Base-by-base conservation (phyloP, 1,140 invertebrate species). In the Danaus melanippus region DNA sequence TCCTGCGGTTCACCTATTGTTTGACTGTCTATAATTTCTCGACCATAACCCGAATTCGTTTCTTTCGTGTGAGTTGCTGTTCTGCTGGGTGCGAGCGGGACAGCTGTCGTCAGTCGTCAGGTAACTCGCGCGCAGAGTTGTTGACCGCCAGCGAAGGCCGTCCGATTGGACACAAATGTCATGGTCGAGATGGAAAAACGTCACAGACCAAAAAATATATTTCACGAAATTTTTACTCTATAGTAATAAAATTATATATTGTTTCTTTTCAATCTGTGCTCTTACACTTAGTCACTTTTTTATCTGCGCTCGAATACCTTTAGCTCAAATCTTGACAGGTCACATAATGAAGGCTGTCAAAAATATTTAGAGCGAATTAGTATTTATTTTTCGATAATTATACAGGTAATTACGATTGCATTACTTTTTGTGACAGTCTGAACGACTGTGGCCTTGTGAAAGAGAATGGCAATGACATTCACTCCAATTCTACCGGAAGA, bases 151-250 rank as follows among this genome's bases (percentile, higher is more conserved):
- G 60, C 72, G 79, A 84, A 86, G 83, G 80, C 77, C 83, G 75
- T 58, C 64, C 83, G 83, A 84, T 86, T 80, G 83, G 83, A 84
- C 83, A 86, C 76, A 86, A 86, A 86, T 86, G 83, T 86, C 83
- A 86, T 66, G 83, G 83, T 63, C 83, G 68, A 67, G 67, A 79
- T 79, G 80, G 73, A 76, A 77, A 79, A 71, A 68, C 80, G 83
- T 85, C 78, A 85, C 71, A 78, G 71, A 76, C 74, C 69, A 76
- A 82, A 77, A 56, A 84, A 80, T 32, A 80, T 32, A 32, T 32
- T 32, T 32, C 6, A 32, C 4, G 2, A 15, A 15, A 15, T 15
- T 15, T 15, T 3, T 15, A 15, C 21, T 32, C 82, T 71, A 75
- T 84, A 80, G 15, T 15, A 15, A 15, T 15, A 15, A 15, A 84